These are phyloP conservation scores for Cyanocitta stelleri DNA, from an alignment of 2,113 vertebrate species.

Conservation along the genomic window DNA sequence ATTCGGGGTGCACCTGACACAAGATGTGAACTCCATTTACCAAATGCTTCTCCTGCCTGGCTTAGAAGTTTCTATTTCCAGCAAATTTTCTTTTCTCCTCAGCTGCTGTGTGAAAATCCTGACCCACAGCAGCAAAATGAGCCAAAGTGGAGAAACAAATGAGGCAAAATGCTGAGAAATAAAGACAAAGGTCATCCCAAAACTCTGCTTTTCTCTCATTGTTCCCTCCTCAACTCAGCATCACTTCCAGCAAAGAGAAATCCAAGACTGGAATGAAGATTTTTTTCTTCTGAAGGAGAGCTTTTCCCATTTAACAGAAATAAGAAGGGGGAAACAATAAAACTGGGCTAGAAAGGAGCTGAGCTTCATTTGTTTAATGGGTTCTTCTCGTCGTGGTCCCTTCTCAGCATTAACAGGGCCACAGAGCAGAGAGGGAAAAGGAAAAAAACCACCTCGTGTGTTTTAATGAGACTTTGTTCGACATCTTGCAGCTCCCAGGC, in stretches of 20 bases:
- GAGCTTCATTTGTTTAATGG: not conserved
- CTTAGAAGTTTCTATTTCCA: not conserved
- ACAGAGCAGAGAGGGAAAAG: not conserved
- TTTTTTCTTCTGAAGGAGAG: not conserved
- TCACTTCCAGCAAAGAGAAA: not conserved
- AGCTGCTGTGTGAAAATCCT: not conserved
- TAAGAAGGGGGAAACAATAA: not conserved
- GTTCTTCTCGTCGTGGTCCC: accelerated
- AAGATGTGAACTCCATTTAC: not conserved
- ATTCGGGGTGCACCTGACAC: not conserved
- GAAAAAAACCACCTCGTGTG: not conserved
- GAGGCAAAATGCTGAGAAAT: not conserved
- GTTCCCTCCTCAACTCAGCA: not conserved
- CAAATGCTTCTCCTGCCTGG: not conserved
- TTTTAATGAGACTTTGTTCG: slow-evolving; percentile 8
- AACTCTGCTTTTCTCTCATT: not conserved
- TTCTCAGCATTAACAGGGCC: not conserved
- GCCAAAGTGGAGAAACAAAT: not conserved
- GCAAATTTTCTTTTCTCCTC: not conserved
- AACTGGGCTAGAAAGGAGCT: not conserved
- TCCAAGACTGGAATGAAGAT: not conserved
- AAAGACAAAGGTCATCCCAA: not conserved
- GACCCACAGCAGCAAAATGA: not conserved
- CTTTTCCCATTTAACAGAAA: not conserved
- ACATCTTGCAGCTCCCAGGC: not conserved